These are phyloP conservation scores for Vultur gryphus DNA, from an alignment of 2,797 vertebrate species.

Conservation along the genomic window DNA sequence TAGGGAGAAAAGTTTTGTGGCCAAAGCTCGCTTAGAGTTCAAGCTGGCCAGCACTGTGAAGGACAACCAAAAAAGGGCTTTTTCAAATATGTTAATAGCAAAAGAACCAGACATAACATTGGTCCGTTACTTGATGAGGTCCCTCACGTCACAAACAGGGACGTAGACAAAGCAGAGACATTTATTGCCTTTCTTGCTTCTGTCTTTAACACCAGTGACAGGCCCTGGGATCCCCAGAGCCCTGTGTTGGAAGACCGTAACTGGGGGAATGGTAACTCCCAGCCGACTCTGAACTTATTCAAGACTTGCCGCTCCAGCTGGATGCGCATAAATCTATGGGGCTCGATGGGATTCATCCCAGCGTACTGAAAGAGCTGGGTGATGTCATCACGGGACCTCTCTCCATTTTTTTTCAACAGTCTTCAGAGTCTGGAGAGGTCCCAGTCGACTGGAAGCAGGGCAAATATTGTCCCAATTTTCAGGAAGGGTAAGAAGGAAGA, in stretches of 20 bases:
- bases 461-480: not conserved
- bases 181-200: not conserved
- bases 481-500: not conserved
- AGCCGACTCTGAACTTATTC: not conserved
- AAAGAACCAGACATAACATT: not conserved
- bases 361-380: not conserved
- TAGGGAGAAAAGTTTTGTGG: not conserved
- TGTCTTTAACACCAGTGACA: not conserved
- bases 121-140: not conserved
- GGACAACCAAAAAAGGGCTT: not conserved
- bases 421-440: not conserved
- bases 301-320: not conserved
- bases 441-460: not conserved
- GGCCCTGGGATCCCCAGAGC: not conserved
- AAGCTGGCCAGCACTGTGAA: not conserved
- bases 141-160: not conserved
- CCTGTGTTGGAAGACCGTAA: not conserved
- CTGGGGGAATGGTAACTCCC: not conserved
- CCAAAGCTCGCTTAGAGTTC: not conserved
- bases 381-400: not conserved
- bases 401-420: not conserved
- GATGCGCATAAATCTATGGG: not conserved
- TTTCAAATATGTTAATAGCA: not conserved
- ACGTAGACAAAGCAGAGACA: not conserved
- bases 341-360: not conserved